These are phyloP conservation scores for Numenius phaeopus DNA, from an alignment of 2,797 vertebrate genomes.

Conservation along the genomic window DNA sequence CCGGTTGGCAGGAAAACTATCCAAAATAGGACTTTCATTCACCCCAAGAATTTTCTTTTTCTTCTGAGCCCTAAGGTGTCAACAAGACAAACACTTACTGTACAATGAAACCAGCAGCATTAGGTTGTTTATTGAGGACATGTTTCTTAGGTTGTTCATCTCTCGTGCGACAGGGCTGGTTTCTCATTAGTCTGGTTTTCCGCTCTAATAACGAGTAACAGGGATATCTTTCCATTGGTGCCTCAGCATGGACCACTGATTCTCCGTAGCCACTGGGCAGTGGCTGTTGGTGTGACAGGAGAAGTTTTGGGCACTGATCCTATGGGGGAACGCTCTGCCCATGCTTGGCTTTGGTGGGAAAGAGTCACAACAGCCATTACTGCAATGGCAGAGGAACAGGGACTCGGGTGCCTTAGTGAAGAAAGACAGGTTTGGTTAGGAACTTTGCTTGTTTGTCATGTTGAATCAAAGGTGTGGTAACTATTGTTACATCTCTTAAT, in stretches of 20 bases:
- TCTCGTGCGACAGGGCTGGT: fast-evolving
- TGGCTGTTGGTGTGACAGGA: not conserved
- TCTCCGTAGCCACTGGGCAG: not conserved
- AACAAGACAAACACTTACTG: fast-evolving
- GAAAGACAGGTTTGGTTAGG: not conserved
- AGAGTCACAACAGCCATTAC: fast-evolving
- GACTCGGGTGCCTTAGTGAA: fast-evolving
- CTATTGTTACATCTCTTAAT: not conserved
- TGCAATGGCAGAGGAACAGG: not conserved
- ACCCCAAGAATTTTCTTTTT: fast-evolving
- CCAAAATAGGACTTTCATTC: fast-evolving
- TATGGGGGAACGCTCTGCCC: fast-evolving
- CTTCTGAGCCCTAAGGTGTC: fast-evolving
- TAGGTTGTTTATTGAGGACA: fast-evolving
- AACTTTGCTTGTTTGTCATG: not conserved
- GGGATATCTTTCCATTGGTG: not conserved
- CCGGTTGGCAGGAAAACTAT: fast-evolving
- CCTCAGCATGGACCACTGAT: fast-evolving
- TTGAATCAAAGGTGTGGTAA: not conserved
- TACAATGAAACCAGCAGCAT: fast-evolving
- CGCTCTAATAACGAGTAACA: fast-evolving
- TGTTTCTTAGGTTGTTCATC: fast-evolving
- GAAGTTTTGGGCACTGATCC: fast-evolving
- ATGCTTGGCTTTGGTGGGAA: fast-evolving
- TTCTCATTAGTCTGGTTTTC: not conserved